Percentiles rank a stretch among this genome's conserved stretches.
Evolutionary conservation across 2,888 invertebrate species (phyloP).

Genomic region (Plebejus anna): DNA sequence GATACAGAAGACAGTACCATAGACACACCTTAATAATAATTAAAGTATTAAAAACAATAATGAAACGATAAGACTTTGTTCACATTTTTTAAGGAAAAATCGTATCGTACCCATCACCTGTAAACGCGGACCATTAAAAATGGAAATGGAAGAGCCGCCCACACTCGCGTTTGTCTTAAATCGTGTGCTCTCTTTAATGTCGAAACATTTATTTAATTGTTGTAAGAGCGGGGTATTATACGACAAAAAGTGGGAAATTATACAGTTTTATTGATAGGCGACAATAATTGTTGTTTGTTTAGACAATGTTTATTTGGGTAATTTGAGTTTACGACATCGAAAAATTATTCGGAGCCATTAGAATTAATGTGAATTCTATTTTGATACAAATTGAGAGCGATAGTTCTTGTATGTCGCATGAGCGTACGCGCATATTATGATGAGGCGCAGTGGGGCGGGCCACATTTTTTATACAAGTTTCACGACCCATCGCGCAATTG

Average conservation of each 20-base stretch:
- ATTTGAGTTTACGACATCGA: conserved; percentile 16
- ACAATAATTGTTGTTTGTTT: conserved; percentile 16
- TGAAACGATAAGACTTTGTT: too few species aligned
- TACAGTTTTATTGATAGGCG: conserved; percentile 22
- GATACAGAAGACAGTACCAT: too few species aligned
- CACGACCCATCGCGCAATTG: too few species aligned
- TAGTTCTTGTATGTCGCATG: neutral
- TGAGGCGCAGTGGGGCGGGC: too few species aligned
- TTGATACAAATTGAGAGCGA: neutral
- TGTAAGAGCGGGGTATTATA: neutral
- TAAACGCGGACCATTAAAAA: conserved; percentile 14
- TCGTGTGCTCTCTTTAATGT: conserved; percentile 23
- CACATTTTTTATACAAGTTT: too few species aligned
- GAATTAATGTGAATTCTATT: neutral
- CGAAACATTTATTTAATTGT: conserved; percentile 25
- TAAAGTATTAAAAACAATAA: too few species aligned
- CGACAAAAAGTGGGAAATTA: conserved; percentile 23
- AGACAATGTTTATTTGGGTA: conserved; percentile 26
- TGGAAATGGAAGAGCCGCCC: conserved; percentile 28
- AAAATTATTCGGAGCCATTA: neutral
- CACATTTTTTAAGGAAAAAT: neutral
- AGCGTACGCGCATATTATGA: too few species aligned
- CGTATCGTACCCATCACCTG: conserved; percentile 3
- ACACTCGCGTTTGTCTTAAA: conserved; percentile 26
- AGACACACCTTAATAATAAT: too few species aligned